Evolutionary conservation across 2,888 invertebrate species (phyloP), one percentile per base, ranked within the genome.

Genomic region (Pollenia angustigena): DNA sequence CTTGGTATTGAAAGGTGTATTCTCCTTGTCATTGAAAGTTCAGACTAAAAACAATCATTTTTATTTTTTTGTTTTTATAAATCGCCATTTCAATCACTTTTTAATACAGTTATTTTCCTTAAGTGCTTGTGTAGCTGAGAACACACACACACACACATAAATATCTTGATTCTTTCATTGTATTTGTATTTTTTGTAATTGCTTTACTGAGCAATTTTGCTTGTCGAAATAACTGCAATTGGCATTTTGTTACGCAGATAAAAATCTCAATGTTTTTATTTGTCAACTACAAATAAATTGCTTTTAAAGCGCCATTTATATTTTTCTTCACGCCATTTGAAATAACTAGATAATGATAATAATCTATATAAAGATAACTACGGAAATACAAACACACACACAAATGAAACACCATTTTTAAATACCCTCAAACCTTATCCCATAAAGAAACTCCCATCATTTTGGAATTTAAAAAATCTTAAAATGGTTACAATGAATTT

Each of bases 221-320:
- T 54, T 50, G 60, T 58, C 12, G 12, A 10, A 58, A 46, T 64
- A 8, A 18, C 56, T 64, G 62, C 71, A 78, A n/a, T 71, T 83
- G 69, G 18, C 76, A 71, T 76, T 83, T 78, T 71, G 42, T 50
- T 66, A 54, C 72, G 14, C 14, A 32, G 79, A 84, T 79, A 79
- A 66, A 74, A 84, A 84, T 84, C 72, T 52, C 46, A 72, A 79
- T 66, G 72, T 68, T 84, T 79, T 66, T 68, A 84, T 84, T 79
- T 84, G 84, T 79, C 78, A 84, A 66, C 79, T 66, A 12, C 40
- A 79, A 79, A 74, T 79, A 84, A 84, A 84, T 84, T 84, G 68
- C 79, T 84, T 79, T 72, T 58, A 64, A 83, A 83, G 66, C 50
- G 60, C 68, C 75, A 68, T 75, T 82, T 75, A 75, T 58, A 68